Evolutionary conservation across 2,113 vertebrate species (phyloP).

Genomic region (Vombatus ursinus): DNA sequence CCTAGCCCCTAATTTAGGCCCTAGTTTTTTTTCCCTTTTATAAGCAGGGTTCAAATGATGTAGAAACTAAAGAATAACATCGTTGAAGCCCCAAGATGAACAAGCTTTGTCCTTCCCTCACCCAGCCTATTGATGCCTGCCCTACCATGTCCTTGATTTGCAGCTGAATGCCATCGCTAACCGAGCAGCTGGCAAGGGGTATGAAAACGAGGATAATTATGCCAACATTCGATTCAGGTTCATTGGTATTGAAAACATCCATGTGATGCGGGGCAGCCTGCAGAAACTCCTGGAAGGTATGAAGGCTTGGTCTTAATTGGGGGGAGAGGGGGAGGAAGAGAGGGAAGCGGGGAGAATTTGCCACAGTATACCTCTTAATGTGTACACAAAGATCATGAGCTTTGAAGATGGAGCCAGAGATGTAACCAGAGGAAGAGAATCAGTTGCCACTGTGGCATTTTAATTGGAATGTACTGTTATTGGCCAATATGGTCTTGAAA

Average conservation of each 20-base stretch:
- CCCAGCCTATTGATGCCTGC: not conserved
- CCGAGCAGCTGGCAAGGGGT: constrained; percentile 89
- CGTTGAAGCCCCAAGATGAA: constrained; percentile 17
- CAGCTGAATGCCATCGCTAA: constrained; percentile 90
- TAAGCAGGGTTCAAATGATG: constrained; percentile 22
- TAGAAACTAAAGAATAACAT: constrained; percentile 1
- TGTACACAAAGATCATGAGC: not conserved
- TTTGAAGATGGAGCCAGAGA: not conserved
- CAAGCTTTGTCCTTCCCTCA: constrained; percentile 33
- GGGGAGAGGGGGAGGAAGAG: not conserved
- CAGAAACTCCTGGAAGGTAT: constrained; percentile 90
- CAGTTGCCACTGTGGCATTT: not conserved
- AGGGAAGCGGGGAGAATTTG: not conserved
- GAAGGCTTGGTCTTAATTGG: not conserved
- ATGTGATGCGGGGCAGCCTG: constrained; percentile 88
- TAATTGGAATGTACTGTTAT: not conserved
- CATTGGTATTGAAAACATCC: constrained; percentile 91
- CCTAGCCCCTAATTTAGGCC: not conserved
- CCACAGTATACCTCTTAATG: not conserved
- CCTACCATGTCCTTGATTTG: constrained; percentile 38
- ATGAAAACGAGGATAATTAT: constrained; percentile 90
- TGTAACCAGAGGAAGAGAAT: not conserved
- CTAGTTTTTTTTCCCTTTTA: constrained; percentile 34
- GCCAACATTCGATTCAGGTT: constrained; percentile 89
- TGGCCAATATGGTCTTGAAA: not conserved